Evolutionary conservation across 2,113 vertebrate species (phyloP), one percentile per base, ranked within the genome.

Genomic region (Bujurquina vittata): DNA sequence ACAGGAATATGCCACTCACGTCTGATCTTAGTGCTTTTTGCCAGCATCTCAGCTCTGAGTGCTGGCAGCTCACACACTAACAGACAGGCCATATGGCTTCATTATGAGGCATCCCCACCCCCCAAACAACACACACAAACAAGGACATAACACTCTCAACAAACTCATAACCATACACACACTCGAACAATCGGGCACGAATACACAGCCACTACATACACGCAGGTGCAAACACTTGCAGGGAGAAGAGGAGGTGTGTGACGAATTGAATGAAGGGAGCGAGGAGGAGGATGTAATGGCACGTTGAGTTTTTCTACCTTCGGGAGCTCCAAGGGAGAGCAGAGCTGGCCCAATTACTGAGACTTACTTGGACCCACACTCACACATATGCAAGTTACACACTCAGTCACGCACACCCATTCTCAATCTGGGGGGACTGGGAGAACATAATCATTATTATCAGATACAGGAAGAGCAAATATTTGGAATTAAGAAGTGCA

Each of bases 41-140:
- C 89, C 88, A 92, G 87, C 83, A 35, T 91, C 89, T 87, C 83
- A 89, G 89, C 90, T 84, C 81, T 78, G 67, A 78, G 89, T 77
- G 75, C 91, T 93, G 94, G 92, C 93, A 93, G 91, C 90, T 84
- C 75, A 40, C 91, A 90, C 72, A 63, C 89, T 88, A 90, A 88
- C 94, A 94, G 89, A 94, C 89, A 90, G 74, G 77, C 94, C 94
- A 94, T 95, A 94, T 94, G 93, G 90, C 94, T 95, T 94, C 89
- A 94, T 94, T 93, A 94, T 89, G 78, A 91, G 62, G 75, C 29
- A 80, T 81, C 85, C 80, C 80, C 23, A 54, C 26, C 61, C 67
- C 57, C 83, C 43, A 15, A 79, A 83, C 72, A 72, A 57, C 82
- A 83, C n/a, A 40, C 69, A 57, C 80, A 76, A 75, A 74, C 58